Conservation (phyloP, 2,113 vertebrate genomes). For the Sterna hirundo region DNA sequence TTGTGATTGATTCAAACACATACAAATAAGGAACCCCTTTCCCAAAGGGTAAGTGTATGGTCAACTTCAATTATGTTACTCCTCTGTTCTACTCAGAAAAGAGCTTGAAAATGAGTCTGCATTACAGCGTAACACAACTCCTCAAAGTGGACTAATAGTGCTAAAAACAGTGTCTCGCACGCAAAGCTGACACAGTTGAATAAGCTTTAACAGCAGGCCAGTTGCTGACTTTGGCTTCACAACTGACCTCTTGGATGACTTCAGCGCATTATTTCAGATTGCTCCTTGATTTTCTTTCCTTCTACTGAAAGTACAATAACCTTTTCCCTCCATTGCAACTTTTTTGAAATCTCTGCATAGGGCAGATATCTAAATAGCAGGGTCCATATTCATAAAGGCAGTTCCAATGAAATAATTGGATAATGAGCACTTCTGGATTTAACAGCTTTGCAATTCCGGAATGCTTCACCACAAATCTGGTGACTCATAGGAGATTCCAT, state of each 20-base stretch:
- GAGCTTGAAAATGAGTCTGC: neutral
- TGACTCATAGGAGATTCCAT: neutral
- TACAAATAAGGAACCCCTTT: neutral
- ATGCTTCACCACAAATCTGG: neutral
- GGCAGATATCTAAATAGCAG: neutral
- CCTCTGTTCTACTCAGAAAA: neutral
- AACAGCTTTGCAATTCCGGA: neutral
- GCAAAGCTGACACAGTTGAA: neutral
- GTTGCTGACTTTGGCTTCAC: neutral
- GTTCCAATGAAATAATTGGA: too few relatives aligned
- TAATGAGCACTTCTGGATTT: neutral
- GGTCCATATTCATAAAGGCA: neutral
- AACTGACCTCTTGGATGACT: neutral
- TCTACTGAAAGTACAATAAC: neutral
- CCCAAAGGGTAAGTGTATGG: neutral
- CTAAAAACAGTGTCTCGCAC: rapidly evolving
- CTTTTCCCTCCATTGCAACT: neutral
- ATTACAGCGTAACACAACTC: neutral
- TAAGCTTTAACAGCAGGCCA: neutral
- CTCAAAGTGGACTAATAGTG: neutral
- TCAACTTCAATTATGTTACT: neutral
- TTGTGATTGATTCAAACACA: neutral
- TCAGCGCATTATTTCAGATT: neutral
- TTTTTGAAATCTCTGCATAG: neutral
- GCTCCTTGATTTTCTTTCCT: neutral